phyloP scores from a whole-genome alignment of 2,113 vertebrate genomes.

The Chaetodon auriga region DNA sequence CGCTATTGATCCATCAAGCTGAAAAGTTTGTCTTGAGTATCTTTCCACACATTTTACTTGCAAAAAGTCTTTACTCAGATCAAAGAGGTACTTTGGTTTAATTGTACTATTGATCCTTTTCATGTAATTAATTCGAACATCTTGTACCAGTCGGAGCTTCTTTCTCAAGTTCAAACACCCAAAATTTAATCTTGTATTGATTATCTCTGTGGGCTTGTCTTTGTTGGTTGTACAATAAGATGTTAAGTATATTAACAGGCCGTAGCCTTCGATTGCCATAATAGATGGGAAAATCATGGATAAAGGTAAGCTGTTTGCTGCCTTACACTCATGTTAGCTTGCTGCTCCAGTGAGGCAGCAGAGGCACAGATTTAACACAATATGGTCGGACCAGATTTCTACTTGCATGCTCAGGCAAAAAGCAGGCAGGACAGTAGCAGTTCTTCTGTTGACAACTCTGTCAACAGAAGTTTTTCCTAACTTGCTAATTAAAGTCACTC shows the following conservation, averaged over 20 bases:
- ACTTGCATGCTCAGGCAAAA: neutral
- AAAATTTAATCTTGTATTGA: slow-evolving; percentile 5
- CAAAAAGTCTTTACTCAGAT: slow-evolving; percentile 2
- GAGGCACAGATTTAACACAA: no score
- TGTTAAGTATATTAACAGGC: neutral
- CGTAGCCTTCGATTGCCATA: neutral
- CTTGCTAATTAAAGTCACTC: neutral
- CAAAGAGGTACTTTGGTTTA: neutral
- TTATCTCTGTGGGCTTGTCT: neutral
- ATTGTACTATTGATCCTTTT: slow-evolving; percentile 13
- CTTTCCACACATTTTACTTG: neutral
- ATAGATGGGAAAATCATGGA: neutral
- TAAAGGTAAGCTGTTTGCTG: neutral
- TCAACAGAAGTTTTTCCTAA: neutral
- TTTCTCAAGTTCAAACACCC: neutral
- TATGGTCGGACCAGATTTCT: no score
- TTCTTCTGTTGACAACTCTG: neutral
- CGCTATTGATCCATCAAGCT: slow-evolving; percentile 1
- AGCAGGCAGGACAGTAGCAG: neutral
- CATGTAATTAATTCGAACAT: slow-evolving; percentile 7
- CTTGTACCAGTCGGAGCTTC: neutral
- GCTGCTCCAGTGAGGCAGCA: no score
- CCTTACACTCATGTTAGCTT: no score
- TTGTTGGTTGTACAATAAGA: neutral
- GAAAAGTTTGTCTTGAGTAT: neutral